Evolutionary conservation across 2,888 invertebrate genomes (phyloP), one percentile per base, ranked within the genome.

Genomic region (Coecobrya sp.): DNA sequence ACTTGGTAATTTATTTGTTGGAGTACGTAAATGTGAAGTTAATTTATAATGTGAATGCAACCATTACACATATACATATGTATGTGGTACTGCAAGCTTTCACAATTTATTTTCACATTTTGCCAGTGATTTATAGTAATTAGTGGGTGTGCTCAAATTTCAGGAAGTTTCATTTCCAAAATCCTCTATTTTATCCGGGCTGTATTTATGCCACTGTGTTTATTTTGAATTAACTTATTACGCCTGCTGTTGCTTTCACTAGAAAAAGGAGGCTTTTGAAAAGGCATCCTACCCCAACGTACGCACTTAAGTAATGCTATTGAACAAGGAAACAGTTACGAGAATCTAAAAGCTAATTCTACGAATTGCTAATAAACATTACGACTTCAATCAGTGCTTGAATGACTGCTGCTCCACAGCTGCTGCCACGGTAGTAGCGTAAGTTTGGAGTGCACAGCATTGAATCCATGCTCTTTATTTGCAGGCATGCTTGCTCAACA

Each of bases 121-220:
- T 25, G 25, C 25, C 65, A 55, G 70, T 79, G 79, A 79, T 49
- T 79, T 52, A 79, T 79, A 79, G 79, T 79, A 79, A 79, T 79
- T 79, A 79, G 49, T 79, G 79, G 52, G 79, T 52, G 79, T 79
- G 52, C 52, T 79, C 79, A 52, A 49, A 79, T 79, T 79, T 79
- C 79, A 79, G 52, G 79, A 79, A 79, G 79, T 52, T 27, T 79
- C 52, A 79, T 19, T 52, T 52, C 52, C 52, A 79, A 76, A 79
- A 79, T 79, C 79, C 49, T 52, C 13, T 79, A 79, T 79, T 79
- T 79, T 79, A 22, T 27, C 52, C 49, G 36, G 25, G 79, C 49
- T 79, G 52, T 45, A 76, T 76, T 79, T 55, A 79, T 79, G 79
- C 27, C 27, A 25, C 27, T 79, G 13, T 79, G 52, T 79, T 45